Conservation (phyloP, 2,888 invertebrate species). For the Euzophera pinguis region DNA sequence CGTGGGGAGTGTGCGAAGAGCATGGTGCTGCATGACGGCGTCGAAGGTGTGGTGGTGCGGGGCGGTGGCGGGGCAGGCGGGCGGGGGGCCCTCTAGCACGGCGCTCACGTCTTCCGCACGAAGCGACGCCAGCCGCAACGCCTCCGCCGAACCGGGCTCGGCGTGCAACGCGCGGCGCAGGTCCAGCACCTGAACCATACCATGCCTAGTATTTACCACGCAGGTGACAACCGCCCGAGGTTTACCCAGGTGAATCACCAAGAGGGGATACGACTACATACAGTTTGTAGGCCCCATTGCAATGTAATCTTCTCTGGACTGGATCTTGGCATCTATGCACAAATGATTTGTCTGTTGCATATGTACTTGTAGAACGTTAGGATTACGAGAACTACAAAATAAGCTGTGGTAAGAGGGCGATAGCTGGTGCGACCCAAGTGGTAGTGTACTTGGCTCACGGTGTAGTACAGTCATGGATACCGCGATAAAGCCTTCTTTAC, state of each 20-base stretch:
- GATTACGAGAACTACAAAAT: no score
- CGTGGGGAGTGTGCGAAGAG: conserved; percentile 73
- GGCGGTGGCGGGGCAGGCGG: conserved; percentile 50
- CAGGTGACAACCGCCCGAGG: no score
- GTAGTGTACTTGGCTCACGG: no score
- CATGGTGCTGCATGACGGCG: conserved; percentile 78
- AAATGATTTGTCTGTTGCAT: no score
- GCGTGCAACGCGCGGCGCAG: conserved; percentile 90
- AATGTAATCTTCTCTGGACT: not conserved
- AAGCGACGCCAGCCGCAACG: conserved; percentile 76
- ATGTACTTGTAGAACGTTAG: no score
- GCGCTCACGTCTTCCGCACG: conserved; percentile 78
- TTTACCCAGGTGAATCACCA: no score
- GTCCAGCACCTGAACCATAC: conserved; percentile 85
- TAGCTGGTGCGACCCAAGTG: no score
- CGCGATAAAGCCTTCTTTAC: no score
- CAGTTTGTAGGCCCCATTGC: not conserved
- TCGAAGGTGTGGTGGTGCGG: conserved; percentile 77
- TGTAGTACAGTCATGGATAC: no score
- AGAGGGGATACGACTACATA: conserved; percentile 8
- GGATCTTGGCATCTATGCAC: no score
- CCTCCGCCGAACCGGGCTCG: conserved; percentile 80
- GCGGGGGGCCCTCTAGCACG: conserved; percentile 49
- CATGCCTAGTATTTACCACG: conserved; percentile 34
- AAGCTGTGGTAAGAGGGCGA: no score